Evolutionary conservation across 2,888 invertebrate genomes (phyloP).

Genomic region (Drosophila histrio): DNA sequence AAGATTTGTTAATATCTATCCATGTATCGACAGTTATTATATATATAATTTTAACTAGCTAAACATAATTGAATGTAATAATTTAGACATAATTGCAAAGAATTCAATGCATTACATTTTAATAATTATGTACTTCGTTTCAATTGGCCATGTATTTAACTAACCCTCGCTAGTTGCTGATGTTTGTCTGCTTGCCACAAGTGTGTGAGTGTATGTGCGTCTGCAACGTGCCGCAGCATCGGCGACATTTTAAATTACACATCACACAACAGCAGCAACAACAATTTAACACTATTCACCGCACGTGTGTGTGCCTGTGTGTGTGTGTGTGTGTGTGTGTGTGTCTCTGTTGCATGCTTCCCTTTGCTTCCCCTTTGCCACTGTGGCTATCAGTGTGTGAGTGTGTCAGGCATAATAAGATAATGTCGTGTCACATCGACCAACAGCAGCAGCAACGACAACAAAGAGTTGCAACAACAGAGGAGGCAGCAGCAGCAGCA

Average conservation of each 20-base stretch:
- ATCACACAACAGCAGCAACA: slow-evolving; percentile 46
- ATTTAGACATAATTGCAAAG: no score
- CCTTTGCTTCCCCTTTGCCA: not conserved
- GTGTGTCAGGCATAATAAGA: slow-evolving; percentile 74
- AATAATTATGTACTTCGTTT: not conserved
- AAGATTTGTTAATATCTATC: no score
- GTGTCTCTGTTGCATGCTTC: slow-evolving; percentile 15
- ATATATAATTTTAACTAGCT: no score
- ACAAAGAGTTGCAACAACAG: slow-evolving; percentile 22
- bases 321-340: slow-evolving; percentile 68
- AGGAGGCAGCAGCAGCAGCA: slow-evolving; percentile 5
- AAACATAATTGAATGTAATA: no score
- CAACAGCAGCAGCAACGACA: slow-evolving; percentile 31
- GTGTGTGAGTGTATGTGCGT: slow-evolving; percentile 30
- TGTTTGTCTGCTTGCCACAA: slow-evolving; percentile 21
- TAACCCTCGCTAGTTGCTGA: slow-evolving; percentile 54
- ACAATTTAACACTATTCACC: slow-evolving; percentile 63
- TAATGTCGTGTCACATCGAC: slow-evolving; percentile 70
- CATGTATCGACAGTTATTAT: no score
- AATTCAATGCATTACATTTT: no score
- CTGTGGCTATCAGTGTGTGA: slow-evolving; percentile 10
- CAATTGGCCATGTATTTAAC: not conserved
- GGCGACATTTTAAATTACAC: slow-evolving; percentile 74
- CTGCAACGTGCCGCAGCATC: slow-evolving; percentile 70
- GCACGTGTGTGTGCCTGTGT: slow-evolving; percentile 56